Evolutionary conservation across 2,888 invertebrate genomes (phyloP), one percentile per base, ranked within the genome.

Genomic region (Halictus ligatus): DNA sequence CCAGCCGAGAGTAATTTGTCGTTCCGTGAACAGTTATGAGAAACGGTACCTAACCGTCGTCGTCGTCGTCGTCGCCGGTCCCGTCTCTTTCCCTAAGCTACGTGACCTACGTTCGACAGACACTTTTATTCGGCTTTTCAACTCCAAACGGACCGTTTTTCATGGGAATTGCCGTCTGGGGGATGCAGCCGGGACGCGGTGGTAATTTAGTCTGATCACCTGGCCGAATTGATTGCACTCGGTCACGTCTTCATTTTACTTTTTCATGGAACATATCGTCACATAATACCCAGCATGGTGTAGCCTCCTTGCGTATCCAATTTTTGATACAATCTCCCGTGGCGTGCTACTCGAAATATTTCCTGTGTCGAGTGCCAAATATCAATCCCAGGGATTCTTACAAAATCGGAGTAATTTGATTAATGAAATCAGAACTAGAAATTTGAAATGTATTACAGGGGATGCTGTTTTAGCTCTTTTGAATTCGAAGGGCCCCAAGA

Each of bases 1-100:
- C 54, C 15, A 21, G 43, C 15, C 7, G 21, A 67, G 13, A n/a
- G 40, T n/a, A 64, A 74, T 80, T 80, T 50, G 43, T 67, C 67
- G 58, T 74, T 40, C 67, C 43, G 50, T 69, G 48, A 80, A 75
- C 80, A 25, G 18, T 75, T 43, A 67, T 25, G 40, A 50, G 67
- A 15, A 48, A 35, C 18, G 48, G 35, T 35, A 35, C 5, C 35
- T 67, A 74, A 13, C 54, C 10, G 13, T 46, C 46, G 46, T 6
- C 50, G 13, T 46, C 46, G 46, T 6, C 50, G 8, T 54, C 18
- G 54, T 54, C 43, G 40, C 35, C 50, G 15, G 8, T n/a, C 2
- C 21, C 15, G 35, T 58, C 40, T 54, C 21, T 35, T 35, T 69
- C 5, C 15, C 12, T 7, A 7, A 54, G 29, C 43, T 69, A 69